Evolutionary conservation across 2,113 vertebrate species (phyloP).

Genomic region (Scalopus aquaticus): DNA sequence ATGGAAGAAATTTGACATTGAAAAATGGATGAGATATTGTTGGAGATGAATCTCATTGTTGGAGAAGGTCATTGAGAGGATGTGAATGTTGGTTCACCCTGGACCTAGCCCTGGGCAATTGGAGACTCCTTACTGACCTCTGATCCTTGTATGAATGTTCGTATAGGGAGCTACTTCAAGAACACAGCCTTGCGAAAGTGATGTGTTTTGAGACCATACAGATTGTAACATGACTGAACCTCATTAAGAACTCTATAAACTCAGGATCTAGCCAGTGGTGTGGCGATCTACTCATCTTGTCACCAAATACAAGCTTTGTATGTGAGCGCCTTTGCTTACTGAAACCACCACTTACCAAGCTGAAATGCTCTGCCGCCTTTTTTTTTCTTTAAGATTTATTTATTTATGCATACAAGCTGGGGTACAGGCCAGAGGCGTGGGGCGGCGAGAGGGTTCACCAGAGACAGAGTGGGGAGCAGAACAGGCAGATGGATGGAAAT

Average conservation of each 20-base stretch:
- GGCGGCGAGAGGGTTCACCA: too few species aligned
- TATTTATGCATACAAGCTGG: too few species aligned
- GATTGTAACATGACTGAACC: neutral
- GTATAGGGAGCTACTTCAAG: neutral
- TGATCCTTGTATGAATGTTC: neutral
- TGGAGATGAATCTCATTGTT: neutral
- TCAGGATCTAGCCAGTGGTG: neutral
- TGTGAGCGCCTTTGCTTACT: neutral
- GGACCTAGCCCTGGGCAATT: neutral
- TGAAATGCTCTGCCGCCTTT: neutral
- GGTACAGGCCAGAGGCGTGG: too few species aligned
- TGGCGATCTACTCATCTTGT: neutral
- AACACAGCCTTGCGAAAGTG: neutral
- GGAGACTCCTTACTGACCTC: neutral
- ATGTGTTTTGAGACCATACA: neutral
- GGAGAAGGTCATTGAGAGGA: neutral
- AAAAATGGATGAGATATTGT: neutral
- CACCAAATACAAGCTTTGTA: neutral
- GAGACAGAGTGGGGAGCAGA: too few species aligned
- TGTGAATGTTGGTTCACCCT: neutral
- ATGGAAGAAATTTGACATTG: conserved; percentile 29
- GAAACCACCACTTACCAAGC: neutral
- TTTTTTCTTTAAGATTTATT: too few species aligned
- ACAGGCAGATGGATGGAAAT: too few species aligned
- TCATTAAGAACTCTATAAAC: neutral